Base-by-base conservation (phyloP, 2,888 invertebrate genomes). In the Athrips mouffetella region DNA sequence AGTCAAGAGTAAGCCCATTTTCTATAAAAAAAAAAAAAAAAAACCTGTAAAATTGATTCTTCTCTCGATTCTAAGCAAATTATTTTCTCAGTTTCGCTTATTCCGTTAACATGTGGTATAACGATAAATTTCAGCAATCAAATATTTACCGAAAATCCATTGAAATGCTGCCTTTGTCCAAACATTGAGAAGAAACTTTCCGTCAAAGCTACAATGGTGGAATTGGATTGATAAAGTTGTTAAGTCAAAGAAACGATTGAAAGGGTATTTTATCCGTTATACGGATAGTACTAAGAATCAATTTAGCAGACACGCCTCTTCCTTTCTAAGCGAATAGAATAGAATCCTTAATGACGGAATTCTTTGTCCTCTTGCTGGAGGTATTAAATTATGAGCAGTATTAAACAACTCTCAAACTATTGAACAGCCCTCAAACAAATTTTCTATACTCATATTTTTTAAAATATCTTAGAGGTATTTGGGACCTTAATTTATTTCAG, bases 331-430 rank as follows among this genome's bases (percentile, higher is more conserved):
- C 21, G 13, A n/a, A 25, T 40, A 40, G 29, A 42, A 42, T 42
- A 30, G 42, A 42, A 42, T 42, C 42, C 16, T 18, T 42, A 42
- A 42, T 42, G 42, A 42, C 42, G 29, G 13, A 18, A 42, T 29
- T 42, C 30, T 42, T 27, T 41, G 16, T 18, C 10, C 7, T 6
- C 4, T 7, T 7, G 23, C 2, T 15, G 4, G 8, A 37, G 15
- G 40, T 13, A 40, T 40, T 40, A 40, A 37, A 37, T 40, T 40
- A 40, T 23, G 40, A 18, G 7, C 25, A 40, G 25, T 40, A 40
- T 40, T 13, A 25, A 25, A 40, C 25, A 15, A 4, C 25, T 7
- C 8, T 7, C 25, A 6, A 25, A 8, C 25, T 7, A 6, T 7
- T 7, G 8, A n/a, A n/a, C n/a, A n/a, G n/a, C n/a, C 4, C 25